Base-by-base conservation (phyloP, 23 tunicate genomes). In the Ascidia mentula region DNA sequence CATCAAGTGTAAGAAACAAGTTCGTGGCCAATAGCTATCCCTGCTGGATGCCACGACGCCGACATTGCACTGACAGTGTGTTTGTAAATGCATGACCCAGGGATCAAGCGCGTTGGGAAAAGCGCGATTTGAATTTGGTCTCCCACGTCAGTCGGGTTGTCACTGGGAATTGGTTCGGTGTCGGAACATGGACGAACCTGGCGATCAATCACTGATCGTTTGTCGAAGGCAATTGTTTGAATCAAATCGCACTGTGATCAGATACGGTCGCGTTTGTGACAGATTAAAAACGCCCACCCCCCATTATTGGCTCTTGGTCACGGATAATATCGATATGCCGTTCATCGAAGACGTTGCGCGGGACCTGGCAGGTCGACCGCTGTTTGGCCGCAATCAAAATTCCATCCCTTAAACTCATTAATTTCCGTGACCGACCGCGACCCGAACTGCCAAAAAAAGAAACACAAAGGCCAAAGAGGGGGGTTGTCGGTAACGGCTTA, bases 261-360 rank as follows among this genome's bases (percentile, higher is more conserved):
- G 65, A 53, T 53, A 53, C 65, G 65, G 22, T 53, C 24, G 65
- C 65, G 65, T 53, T 53, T 53, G 65, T 53, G 65, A 53, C 65
- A 53, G 65, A 53, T 53, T 53, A 53, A 53, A 53, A 53, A 53
- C 65, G 65, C 65, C 65, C 53, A n/a, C n/a, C n/a, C n/a, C n/a
- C n/a, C n/a, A n/a, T n/a, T n/a, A n/a, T n/a, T n/a, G n/a, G n/a
- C n/a, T n/a, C n/a, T n/a, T n/a, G n/a, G n/a, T n/a, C n/a, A n/a
- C n/a, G n/a, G n/a, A n/a, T n/a, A n/a, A 53, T 53, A 53, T 53
- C 65, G 65, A 53, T 53, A 53, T 53, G 65, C 24, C 13, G 65
- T n/a, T n/a, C n/a, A n/a, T n/a, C n/a, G n/a, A n/a, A n/a, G n/a
- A n/a, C n/a, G n/a, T n/a, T n/a, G n/a, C n/a, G n/a, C n/a, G n/a